Evolutionary conservation across 2,797 vertebrate genomes (phyloP), one percentile per base, ranked within the genome.

Genomic region (Spinibarbus caldwelli): DNA sequence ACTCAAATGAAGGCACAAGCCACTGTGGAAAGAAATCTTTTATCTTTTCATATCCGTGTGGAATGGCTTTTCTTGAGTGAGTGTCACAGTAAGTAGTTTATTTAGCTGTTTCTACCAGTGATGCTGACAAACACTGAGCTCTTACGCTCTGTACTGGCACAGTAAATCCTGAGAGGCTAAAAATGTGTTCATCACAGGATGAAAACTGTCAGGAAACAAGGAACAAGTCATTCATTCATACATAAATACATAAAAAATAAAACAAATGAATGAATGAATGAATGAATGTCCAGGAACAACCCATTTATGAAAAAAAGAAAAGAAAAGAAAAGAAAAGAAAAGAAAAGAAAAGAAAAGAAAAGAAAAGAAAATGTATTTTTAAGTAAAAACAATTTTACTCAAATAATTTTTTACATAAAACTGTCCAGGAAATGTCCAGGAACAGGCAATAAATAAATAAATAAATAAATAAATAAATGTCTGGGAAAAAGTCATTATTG

Each of bases 31-130:
- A 36, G 47, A 52, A 36, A 26, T 68, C 12, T 68, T 38, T 80
- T 0, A 80, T 68, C 64, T 80, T 52, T 54, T 80, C 38, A 54
- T 68, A 80, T 52, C 31, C 12, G 12, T 31, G 62, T 67, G 29
- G 19, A 78, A 21, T 4, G 17, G 76, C n/a, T 78, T 64, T 64
- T 62, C 38, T 62, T 64, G 34, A 31, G 59, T 14, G 36, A 67
- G 23, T 49, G 62, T 67, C 5, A 12, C 4, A 5, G 21, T 41
- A 78, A 41, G 52, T 54, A 6, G 31, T 62, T 62, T 62, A 62
- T 29, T 62, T 29, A 15, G 43, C 9, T 36, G 66, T 62, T 62
- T 62, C 26, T 29, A 26, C 11, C n/a, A 14, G 11, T 14, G 59
- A 29, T 11, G 66, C 34, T 38, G 66, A 67, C 66, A 67, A 67